Percentiles rank a stretch among this genome's conserved stretches.
phyloP scores from a whole-genome alignment of 2,888 invertebrate genomes.

The Mesodorylaimus sp. region DNA sequence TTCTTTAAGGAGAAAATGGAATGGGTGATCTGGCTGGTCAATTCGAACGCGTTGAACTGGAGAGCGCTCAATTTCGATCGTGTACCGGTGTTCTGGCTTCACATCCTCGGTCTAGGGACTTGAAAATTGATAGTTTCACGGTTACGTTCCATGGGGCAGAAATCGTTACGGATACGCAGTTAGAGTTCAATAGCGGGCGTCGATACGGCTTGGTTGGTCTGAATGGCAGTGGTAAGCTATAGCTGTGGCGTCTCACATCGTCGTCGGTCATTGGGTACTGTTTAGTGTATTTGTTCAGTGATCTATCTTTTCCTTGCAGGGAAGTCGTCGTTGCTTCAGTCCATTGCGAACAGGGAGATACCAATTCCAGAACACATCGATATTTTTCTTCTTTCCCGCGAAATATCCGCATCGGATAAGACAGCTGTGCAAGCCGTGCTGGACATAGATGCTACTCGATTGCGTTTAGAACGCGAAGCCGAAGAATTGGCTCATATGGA shows the following conservation, averaged over 20 bases:
- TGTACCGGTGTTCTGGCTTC: conserved; percentile 86
- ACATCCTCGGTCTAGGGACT: conserved; percentile 81
- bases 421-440: conserved; percentile 84
- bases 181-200: conserved; percentile 90
- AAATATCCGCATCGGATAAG: conserved; percentile 95
- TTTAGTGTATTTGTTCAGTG: too few relatives aligned
- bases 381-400: conserved; percentile 85
- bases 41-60: conserved; percentile 44
- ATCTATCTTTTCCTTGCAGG: conserved; percentile 36
- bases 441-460: conserved; percentile 88
- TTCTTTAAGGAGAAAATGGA: too few relatives aligned
- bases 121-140: conserved; percentile 86
- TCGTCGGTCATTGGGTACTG: too few relatives aligned
- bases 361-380: conserved; percentile 91
- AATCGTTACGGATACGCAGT: conserved; percentile 75
- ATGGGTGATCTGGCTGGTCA: too few relatives aligned
- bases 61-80: conserved; percentile 71
- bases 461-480: conserved; percentile 70
- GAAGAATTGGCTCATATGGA: conserved; percentile 67
- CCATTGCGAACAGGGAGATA: conserved; percentile 72
- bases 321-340: conserved; percentile 79
- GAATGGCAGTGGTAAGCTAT: conserved; percentile 78
- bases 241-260: too few relatives aligned
- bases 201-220: conserved; percentile 87
- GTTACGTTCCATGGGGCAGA: conserved; percentile 96